Evolutionary conservation across 2,888 invertebrate species (phyloP).

Genomic region (Megaustenia siamemsis): DNA sequence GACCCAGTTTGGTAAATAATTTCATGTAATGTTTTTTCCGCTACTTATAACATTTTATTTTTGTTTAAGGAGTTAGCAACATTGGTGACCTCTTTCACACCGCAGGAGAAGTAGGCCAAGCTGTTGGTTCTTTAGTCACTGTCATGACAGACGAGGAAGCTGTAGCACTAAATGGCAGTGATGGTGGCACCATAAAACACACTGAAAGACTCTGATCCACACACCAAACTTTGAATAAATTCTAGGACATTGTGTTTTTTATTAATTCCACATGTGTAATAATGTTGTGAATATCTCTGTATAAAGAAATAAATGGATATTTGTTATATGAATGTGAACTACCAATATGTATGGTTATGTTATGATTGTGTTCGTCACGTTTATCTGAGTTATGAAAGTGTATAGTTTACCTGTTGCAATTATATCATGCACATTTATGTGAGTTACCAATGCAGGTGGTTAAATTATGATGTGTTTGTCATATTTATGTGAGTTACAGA

Average conservation of each 20-base stretch:
- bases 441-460: too few species aligned
- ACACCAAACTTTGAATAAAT: background rate
- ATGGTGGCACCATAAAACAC: constrained; percentile 47
- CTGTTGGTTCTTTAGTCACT: constrained; percentile 92
- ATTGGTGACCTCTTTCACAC: constrained; percentile 89
- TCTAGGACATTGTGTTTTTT: constrained; percentile 9
- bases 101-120: constrained; percentile 92
- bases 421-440: too few species aligned
- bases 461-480: too few species aligned
- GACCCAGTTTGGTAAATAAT: too few species aligned
- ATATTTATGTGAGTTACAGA: too few species aligned
- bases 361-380: background rate
- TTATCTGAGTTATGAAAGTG: background rate
- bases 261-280: constrained; percentile 44
- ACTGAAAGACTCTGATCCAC: constrained; percentile 46
- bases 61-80: constrained; percentile 74
- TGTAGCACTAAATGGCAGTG: constrained; percentile 55
- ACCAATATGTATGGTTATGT: background rate
- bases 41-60: too few species aligned
- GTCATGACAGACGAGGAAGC: constrained; percentile 90
- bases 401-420: too few species aligned
- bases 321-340: background rate
- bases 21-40: too few species aligned
- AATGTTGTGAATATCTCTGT: background rate
- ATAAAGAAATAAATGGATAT: background rate